Evolutionary conservation across 2,797 vertebrate genomes (phyloP), one percentile per base, ranked within the genome.

Genomic region (Peromyscus aztecus): DNA sequence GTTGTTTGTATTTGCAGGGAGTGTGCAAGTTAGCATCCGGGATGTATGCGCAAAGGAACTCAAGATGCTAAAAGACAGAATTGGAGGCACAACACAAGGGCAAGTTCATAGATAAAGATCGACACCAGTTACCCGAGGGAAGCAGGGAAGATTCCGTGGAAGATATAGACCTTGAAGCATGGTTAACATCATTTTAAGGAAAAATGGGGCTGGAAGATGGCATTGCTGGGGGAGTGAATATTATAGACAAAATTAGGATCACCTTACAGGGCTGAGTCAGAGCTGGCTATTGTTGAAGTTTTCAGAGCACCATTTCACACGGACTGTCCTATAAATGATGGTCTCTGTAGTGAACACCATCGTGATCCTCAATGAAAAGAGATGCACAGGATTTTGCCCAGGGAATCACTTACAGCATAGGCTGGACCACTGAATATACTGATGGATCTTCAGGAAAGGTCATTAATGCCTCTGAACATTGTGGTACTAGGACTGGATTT

Each of bases 31-130:
- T 43, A 65, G 40, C 9, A 13, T 67, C 83, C 49, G 21, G 86
- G 81, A 73, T 59, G 49, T n/a, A 37, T 76, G 11, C 29, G n/a
- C 46, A 57, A 57, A 13, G 55, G 89, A 67, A 90, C 43, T 91
- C 63, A 59, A 17, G n/a, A 31, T 52, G 37, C 29, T n/a, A 13
- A 63, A 80, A 91, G 73, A 65, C 73, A 77, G 63, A 85, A 78
- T 71, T 31, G 10, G 31, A 89, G 59, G 11, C 17, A 82, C 82
- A 55, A 95, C 57, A 10, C 16, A 90, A 87, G 34, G 82, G 46
- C 49, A 76, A 23, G 6, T 92, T 94, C 31, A 87, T 61, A 86
- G 90, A n/a, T 84, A 90, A 55, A 92, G 90, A n/a, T 65, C 76
- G 82, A 16, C 82, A 37, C 17, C 63, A 27, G 4, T 21, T 88